phyloP scores from a whole-genome alignment of 2,888 invertebrate genomes.

The Ephialtes manifestator region DNA sequence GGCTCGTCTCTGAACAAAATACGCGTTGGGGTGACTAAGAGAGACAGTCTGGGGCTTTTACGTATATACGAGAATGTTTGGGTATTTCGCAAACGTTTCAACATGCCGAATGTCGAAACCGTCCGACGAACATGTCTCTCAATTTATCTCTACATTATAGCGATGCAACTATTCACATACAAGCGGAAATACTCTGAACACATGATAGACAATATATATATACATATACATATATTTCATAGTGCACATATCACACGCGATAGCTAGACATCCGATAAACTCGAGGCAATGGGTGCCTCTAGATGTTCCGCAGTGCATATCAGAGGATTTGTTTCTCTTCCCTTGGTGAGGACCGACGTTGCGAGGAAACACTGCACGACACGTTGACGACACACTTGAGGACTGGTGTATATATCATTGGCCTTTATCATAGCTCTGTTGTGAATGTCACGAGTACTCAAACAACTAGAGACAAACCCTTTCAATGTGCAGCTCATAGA shows the following conservation, averaged over 20 bases:
- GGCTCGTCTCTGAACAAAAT: conserved; percentile 22
- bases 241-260: not conserved
- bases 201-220: not conserved
- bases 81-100: conserved; percentile 52
- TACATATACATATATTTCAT: not conserved
- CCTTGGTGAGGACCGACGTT: not conserved
- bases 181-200: not conserved
- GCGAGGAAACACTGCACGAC: not conserved
- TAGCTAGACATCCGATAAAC: conserved; percentile 25
- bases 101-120: conserved; percentile 40
- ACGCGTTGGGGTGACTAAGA: not conserved
- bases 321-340: conserved; percentile 9
- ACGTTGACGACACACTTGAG: conserved; percentile 16
- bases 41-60: not conserved
- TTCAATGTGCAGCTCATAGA: not conserved
- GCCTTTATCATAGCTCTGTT: conserved; percentile 1
- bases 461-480: conserved; percentile 8
- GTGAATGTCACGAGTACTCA: not conserved
- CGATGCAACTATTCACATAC: not conserved
- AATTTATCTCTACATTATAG: not conserved
- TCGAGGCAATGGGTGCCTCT: not conserved
- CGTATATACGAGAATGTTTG: conserved; percentile 38
- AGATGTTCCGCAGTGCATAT: conserved; percentile 2
- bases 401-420: not conserved
- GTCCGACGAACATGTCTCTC: not conserved